Percentiles rank a stretch among this genome's conserved stretches.
Evolutionary conservation across 2,113 vertebrate species (phyloP).

Genomic region (Coryphaenoides rupestris): DNA sequence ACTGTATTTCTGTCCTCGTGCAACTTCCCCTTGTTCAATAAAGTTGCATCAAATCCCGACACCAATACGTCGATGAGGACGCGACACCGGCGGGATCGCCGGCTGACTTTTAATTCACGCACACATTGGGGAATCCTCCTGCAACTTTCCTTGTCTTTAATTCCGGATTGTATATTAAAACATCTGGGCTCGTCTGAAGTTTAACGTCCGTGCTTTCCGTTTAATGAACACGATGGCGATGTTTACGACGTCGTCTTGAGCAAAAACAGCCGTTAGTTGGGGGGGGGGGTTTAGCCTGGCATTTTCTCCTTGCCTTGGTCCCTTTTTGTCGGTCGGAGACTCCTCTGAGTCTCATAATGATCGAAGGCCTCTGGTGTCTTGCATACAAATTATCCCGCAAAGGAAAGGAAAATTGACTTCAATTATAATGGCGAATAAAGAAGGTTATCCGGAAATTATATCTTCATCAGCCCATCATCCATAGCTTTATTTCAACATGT

Average conservation of each 20-base stretch:
- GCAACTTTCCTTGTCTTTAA: background rate
- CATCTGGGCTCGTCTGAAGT: slow-evolving; percentile 24
- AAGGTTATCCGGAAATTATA: too few species aligned
- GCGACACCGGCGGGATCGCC: background rate
- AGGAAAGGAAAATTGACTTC: too few species aligned
- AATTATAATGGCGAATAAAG: too few species aligned
- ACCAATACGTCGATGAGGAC: background rate
- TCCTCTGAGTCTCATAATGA: too few species aligned
- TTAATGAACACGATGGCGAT: slow-evolving; percentile 43
- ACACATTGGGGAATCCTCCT: too few species aligned
- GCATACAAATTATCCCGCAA: too few species aligned
- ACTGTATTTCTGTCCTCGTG: too few species aligned
- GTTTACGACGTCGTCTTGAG: slow-evolving; percentile 22
- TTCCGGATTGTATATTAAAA: slow-evolving; percentile 38
- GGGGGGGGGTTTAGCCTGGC: slow-evolving; percentile 26
- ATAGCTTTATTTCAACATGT: too few species aligned
- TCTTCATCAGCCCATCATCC: too few species aligned
- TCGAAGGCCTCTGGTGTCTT: slow-evolving; percentile 12
- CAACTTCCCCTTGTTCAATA: too few species aligned
- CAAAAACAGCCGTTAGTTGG: slow-evolving; percentile 41
- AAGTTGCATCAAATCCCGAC: too few species aligned
- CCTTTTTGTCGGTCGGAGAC: slow-evolving; percentile 16
- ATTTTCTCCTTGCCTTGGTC: slow-evolving; percentile 13
- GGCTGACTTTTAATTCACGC: background rate
- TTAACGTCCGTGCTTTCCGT: slow-evolving; percentile 49